Conservation (phyloP, 2,113 vertebrate species). For the Orcinus orca region DNA sequence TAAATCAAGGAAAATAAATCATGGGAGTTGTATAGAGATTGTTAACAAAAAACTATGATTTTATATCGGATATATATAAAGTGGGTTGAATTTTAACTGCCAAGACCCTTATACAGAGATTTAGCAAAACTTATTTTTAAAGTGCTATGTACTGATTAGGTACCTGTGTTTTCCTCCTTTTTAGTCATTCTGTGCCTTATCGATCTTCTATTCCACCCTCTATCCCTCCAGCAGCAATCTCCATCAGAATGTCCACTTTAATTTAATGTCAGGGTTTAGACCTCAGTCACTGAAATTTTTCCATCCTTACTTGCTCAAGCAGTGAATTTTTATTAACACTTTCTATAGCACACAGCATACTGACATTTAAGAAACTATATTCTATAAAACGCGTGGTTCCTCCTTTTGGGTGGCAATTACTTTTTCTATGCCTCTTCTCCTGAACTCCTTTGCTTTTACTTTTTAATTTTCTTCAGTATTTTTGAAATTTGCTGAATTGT, state of each 20-base stretch:
- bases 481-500: neutral
- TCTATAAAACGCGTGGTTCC: neutral
- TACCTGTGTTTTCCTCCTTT: neutral
- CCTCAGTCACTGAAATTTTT: neutral
- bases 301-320: neutral
- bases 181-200: neutral
- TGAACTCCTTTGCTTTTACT: neutral
- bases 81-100: neutral
- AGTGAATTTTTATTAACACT: neutral
- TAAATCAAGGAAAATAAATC: neutral
- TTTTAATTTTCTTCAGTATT: neutral
- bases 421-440: neutral
- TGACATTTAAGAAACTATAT: neutral
- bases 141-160: no score
- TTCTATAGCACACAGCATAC: accelerated
- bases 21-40: neutral
- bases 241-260: neutral
- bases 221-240: neutral
- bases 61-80: neutral
- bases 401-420: neutral
- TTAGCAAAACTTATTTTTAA: neutral
- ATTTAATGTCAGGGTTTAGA: neutral
- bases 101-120: accelerated
- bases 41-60: neutral
- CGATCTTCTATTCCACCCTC: accelerated